phyloP scores from a whole-genome alignment of 2,888 invertebrate genomes.

The Zaprionus bogoriensis region DNA sequence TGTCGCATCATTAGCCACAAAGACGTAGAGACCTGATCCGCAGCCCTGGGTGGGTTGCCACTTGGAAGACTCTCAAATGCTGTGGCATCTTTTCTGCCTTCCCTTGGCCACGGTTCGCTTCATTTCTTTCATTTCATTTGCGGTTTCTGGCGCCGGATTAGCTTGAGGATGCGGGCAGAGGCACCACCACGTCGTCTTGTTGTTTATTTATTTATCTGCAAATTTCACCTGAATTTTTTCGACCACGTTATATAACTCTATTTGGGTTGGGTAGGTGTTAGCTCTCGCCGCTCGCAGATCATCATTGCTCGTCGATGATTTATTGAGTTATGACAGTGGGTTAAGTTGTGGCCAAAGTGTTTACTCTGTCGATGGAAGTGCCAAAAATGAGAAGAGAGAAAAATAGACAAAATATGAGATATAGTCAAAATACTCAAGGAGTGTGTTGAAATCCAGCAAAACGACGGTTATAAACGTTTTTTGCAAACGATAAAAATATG shows the following conservation, averaged over 20 bases:
- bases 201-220: conserved; percentile 27
- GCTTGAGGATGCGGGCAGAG: conserved; percentile 76
- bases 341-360: conserved; percentile 63
- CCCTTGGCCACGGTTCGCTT: conserved; percentile 9
- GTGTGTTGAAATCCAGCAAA: conserved; percentile 14
- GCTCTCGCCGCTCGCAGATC: conserved; percentile 16
- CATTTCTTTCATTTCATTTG: conserved; percentile 41
- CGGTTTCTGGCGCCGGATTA: conserved; percentile 77
- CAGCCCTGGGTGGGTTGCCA: conserved; percentile 11
- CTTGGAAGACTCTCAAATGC: conserved; percentile 71
- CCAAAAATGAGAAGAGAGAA: conserved; percentile 25
- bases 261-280: conserved; percentile 75
- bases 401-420: too few relatives aligned
- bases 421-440: conserved; percentile 7
- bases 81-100: conserved; percentile 39
- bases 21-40: conserved; percentile 23
- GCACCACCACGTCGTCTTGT: conserved; percentile 20
- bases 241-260: conserved; percentile 51
- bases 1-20: conserved; percentile 80
- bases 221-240: conserved; percentile 71
- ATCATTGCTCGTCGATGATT: conserved; percentile 64
- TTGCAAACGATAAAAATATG: too few relatives aligned
- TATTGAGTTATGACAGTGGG: conserved; percentile 75
- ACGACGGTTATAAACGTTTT: neutral
- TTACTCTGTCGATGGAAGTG: conserved; percentile 58